Base-by-base conservation (phyloP, 2,797 vertebrate species). In the Cyclopterus lumpus region DNA sequence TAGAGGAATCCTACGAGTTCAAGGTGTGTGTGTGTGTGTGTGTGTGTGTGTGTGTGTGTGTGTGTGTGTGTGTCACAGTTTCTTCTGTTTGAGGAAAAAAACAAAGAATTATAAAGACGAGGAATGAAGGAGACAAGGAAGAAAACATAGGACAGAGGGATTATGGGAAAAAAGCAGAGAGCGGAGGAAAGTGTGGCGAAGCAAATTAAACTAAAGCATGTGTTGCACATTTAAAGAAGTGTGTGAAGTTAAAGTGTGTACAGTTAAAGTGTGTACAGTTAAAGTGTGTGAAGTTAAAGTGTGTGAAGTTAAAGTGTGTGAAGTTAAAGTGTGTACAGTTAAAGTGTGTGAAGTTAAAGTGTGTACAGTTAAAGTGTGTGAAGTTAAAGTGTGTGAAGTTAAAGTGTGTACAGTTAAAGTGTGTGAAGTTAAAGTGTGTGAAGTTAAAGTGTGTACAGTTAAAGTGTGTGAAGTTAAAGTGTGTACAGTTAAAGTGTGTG, bases 1-100 rank as follows among this genome's bases (percentile, higher is more conserved):
- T 99, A 40, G 98, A 99, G 88, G 98, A 99, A 63, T 99, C 98
- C 26, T 99, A 99, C 0, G 98, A 99, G 89, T 99, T 99, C 92
- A 99, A 99, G 97, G 98, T 99, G 88, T 48, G 46, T 8, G 18
- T 32, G 11, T 34, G 11, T 46, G 40, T 49, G 14, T 71, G 16
- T 46, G 44, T 51, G 28, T 73, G 62, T 59, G 42, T 61, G 49
- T 51, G n/a, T 10, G 48, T 49, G 8, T 49, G 2, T 49, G 48
- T 22, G 46, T 18, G 46, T 48, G 44, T 20, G 44, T 46, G 44
- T n/a, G 42, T 48, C 5, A 12, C 3, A 30, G 32, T 40, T 62
- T 71, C 53, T 63, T 74, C 48, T 71, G 67, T 80, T 79, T 75
- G 46, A 83, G 80, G 54, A 67, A 76, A 74, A 54, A 75, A 62